phyloP scores from a whole-genome alignment of 2,888 invertebrate species.

The Spilarctia lutea region DNA sequence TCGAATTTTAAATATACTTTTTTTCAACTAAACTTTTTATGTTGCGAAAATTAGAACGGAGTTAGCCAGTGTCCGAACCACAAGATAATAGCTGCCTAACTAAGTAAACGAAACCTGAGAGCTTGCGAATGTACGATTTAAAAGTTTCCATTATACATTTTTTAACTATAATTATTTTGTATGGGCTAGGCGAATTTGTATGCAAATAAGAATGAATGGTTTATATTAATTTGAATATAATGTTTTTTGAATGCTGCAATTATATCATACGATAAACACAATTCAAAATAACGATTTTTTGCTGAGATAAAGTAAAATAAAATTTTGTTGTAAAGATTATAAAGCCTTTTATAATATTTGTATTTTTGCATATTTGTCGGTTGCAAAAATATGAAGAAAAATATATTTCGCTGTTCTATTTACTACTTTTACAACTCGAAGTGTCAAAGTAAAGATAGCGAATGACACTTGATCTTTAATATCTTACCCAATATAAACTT shows the following conservation, averaged over 20 bases:
- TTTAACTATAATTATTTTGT: neutral
- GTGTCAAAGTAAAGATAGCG: neutral
- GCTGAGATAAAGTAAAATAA: neutral
- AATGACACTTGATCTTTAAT: neutral
- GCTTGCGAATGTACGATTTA: slow-evolving; percentile 40
- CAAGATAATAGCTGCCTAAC: slow-evolving; percentile 67
- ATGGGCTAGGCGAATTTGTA: neutral
- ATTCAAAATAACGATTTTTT: neutral
- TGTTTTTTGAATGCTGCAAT: neutral
- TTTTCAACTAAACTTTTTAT: neutral
- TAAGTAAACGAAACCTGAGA: slow-evolving; percentile 55
- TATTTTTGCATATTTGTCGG: neutral
- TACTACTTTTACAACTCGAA: neutral
- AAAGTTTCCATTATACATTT: slow-evolving; percentile 56
- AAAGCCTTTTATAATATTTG: neutral
- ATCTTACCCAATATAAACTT: neutral
- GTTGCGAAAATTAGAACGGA: slow-evolving; percentile 9
- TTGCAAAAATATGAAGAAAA: neutral
- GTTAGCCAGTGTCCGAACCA: slow-evolving; percentile 55
- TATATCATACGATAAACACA: neutral
- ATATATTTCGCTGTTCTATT: neutral
- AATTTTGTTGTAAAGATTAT: neutral
- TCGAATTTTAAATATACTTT: neutral
- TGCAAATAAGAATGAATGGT: neutral
- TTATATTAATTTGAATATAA: neutral